Evolutionary conservation across 2,888 invertebrate genomes (phyloP), one percentile per base, ranked within the genome.

Genomic region (Tachina fera): DNA sequence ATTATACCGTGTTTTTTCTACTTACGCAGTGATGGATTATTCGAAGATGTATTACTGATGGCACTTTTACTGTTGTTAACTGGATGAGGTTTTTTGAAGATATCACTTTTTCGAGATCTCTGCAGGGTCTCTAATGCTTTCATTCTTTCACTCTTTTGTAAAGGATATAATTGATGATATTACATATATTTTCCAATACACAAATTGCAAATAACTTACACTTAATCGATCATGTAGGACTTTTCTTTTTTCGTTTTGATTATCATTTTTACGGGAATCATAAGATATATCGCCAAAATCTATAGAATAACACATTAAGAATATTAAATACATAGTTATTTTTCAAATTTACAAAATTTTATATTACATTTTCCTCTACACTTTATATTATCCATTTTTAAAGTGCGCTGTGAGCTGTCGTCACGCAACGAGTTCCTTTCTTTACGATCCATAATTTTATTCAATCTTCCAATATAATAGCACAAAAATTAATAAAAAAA

Each of bases 281-380:
- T 89, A 89, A 31, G 89, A 77, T 22, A 86, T 51, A 53, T 91
- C 91, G 0, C 92, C 91, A 81, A 92, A 91, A 78, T 89, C 92
- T 92, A 76, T n/a, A 47, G 31, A 77, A 49, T 41, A 16, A 13
- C 19, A 72, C 11, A 53, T 60, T 41, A 19, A 70, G 61, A 58
- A 60, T 63, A 67, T 61, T 22, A 1, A 19, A 41, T 39, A 22
- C 70, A 45, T 56, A 51, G 6, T 22, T 11, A 8, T 53, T 53
- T 53, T 16, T 53, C 0, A 16, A 8, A 53, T 51, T 31, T n/a
- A 10, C 5, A 16, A n/a, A 39, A 4, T 19, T 43, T 1, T 19
- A 53, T 14, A 51, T 81, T 81, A 81, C 81, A 83, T 86, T 61
- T 83, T 76, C 76, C 83, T 76, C 76, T 87, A 91, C 90, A 90